Percentiles rank a stretch among this genome's conserved stretches.
phyloP scores from a whole-genome alignment of 2,888 invertebrate species.

The Pyrrhia umbra region DNA sequence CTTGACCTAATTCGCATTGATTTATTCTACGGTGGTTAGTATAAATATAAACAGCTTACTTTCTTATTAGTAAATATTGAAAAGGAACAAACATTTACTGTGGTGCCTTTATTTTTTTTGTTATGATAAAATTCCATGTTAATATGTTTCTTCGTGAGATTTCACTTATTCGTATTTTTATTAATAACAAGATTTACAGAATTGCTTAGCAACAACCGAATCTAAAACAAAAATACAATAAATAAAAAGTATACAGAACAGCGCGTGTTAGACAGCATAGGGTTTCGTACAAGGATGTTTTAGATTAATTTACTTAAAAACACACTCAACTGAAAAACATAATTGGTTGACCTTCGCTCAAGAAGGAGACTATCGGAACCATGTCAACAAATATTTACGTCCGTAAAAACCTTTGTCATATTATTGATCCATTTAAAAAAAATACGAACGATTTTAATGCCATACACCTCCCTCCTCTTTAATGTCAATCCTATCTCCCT shows the following conservation, averaged over 20 bases:
- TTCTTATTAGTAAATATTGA: slow-evolving; percentile 1
- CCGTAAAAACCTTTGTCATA: no score
- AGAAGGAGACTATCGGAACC: no score
- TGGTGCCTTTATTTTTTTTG: slow-evolving; percentile 1
- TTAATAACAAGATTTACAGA: background rate
- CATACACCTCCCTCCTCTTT: no score
- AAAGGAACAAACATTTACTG: background rate
- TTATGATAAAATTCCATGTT: background rate
- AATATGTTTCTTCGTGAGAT: background rate
- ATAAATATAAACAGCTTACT: slow-evolving; percentile 21
- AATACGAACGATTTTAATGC: no score
- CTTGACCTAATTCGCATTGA: slow-evolving; percentile 45
- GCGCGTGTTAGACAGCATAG: background rate
- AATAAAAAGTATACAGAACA: slow-evolving; percentile 18
- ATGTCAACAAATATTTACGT: no score
- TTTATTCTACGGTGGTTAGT: slow-evolving; percentile 26
- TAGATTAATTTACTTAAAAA: no score
- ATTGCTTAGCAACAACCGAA: slow-evolving; percentile 28
- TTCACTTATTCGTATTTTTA: background rate
- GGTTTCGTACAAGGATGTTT: no score
- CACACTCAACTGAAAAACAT: no score
- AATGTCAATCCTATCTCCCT: no score
- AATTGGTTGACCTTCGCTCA: no score
- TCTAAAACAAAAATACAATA: slow-evolving; percentile 41
- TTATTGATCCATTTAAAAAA: no score